phyloP scores from a whole-genome alignment of 2,888 invertebrate genomes.

The Tineola bisselliella region DNA sequence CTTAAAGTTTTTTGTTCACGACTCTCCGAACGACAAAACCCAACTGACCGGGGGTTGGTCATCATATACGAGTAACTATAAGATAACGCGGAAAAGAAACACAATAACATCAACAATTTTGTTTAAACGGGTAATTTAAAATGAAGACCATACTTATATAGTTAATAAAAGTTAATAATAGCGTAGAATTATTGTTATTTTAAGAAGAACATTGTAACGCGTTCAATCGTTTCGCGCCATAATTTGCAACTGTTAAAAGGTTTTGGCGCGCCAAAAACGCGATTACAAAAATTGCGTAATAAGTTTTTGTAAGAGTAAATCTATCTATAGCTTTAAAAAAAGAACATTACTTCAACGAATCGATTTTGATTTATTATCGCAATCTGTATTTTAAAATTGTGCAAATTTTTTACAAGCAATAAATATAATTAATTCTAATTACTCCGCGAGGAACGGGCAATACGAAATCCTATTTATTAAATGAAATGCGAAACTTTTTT shows the following conservation, averaged over 20 bases:
- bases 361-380: too few species aligned
- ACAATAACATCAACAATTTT: background rate
- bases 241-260: background rate
- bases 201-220: background rate
- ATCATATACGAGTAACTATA: background rate
- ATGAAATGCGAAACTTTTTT: too few species aligned
- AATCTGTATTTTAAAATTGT: too few species aligned
- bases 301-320: background rate
- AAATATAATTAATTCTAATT: too few species aligned
- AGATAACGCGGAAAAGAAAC: background rate
- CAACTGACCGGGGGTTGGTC: background rate
- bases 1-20: background rate
- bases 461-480: too few species aligned
- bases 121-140: conserved; percentile 1
- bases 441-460: too few species aligned
- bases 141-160: background rate
- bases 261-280: background rate
- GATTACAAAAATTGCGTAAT: background rate
- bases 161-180: background rate
- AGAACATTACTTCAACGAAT: too few species aligned
- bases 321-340: background rate
- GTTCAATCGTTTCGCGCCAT: background rate
- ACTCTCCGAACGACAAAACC: background rate
- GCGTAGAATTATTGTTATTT: background rate
- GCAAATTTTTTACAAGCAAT: too few species aligned